These are phyloP conservation scores for Ochropacha duplaris DNA, from an alignment of 2,888 invertebrate genomes.

Conservation along the genomic window DNA sequence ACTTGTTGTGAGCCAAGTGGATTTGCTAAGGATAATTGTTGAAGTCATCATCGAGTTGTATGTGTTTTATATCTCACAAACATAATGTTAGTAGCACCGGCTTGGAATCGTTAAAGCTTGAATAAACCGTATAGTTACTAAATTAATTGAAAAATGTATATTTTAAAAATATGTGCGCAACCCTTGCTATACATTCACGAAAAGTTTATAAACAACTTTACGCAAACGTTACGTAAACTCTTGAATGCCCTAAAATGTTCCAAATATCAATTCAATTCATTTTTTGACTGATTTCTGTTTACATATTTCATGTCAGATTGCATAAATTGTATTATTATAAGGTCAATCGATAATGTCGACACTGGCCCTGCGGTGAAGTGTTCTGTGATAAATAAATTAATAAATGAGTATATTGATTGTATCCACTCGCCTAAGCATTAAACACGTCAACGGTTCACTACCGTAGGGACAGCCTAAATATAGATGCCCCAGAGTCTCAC, in stretches of 20 bases:
- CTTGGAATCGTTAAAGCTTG: neutral
- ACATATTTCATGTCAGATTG: neutral
- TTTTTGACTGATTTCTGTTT: no score
- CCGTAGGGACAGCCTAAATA: slow-evolving; percentile 61
- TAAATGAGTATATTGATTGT: slow-evolving; percentile 58
- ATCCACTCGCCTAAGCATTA: slow-evolving; percentile 55
- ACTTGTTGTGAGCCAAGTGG: slow-evolving; percentile 3
- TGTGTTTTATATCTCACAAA: slow-evolving; percentile 18
- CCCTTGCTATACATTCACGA: neutral
- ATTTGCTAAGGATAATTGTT: neutral
- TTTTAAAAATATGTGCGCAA: neutral
- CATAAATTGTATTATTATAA: slow-evolving; percentile 20
- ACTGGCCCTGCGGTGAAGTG: slow-evolving; percentile 54
- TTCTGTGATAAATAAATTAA: slow-evolving; percentile 59
- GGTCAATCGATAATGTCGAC: slow-evolving; percentile 46
- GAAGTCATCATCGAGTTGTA: neutral
- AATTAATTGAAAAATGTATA: neutral
- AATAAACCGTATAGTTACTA: neutral
- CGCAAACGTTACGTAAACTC: neutral
- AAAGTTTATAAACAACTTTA: neutral
- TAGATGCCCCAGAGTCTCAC: slow-evolving; percentile 51
- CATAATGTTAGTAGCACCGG: neutral
- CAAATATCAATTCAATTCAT: neutral
- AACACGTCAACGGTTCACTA: slow-evolving; percentile 60
- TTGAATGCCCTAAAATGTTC: neutral